phyloP scores from a whole-genome alignment of 2,888 invertebrate species.

The Sphecodes monilicornis region DNA sequence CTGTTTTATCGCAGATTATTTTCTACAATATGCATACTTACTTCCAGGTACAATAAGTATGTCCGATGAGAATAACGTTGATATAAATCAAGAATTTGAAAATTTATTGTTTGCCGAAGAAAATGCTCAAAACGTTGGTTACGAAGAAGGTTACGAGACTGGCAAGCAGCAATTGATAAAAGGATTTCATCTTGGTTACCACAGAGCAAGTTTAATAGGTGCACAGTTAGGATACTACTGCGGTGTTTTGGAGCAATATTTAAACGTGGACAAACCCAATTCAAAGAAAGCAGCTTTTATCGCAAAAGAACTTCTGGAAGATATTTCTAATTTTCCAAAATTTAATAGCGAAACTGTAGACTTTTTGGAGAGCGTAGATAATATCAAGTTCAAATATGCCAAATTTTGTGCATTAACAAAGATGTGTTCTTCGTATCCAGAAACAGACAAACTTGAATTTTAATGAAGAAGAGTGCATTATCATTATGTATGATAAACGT shows the following conservation, averaged over 20 bases:
- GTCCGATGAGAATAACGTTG: conserved; percentile 81
- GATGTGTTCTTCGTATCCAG: conserved; percentile 86
- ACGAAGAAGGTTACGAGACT: conserved; percentile 88
- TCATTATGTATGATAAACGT: conserved; percentile 72
- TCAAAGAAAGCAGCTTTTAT: conserved; percentile 86
- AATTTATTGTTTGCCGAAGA: conserved; percentile 90
- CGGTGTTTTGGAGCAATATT: conserved; percentile 86
- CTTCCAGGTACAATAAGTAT: conserved; percentile 29
- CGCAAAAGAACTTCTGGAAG: conserved; percentile 86
- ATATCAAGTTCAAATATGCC: conserved; percentile 89
- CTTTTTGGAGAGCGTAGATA: conserved; percentile 87
- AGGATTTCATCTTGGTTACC: conserved; percentile 91
- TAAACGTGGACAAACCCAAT: conserved; percentile 74
- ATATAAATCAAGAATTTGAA: conserved; percentile 91
- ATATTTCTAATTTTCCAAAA: conserved; percentile 88
- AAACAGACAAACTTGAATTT: conserved; percentile 87
- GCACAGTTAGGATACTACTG: conserved; percentile 91
- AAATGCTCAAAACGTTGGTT: conserved; percentile 87
- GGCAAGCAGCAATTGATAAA: conserved; percentile 87
- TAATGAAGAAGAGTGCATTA: conserved; percentile 77
- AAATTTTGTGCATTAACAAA: conserved; percentile 89
- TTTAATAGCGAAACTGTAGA: conserved; percentile 88
- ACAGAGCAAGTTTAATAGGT: conserved; percentile 91
- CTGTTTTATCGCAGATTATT: not conserved
- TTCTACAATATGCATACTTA: not conserved